These are phyloP conservation scores for Erebia aethiops DNA, from an alignment of 2,888 invertebrate genomes.

Conservation along the genomic window DNA sequence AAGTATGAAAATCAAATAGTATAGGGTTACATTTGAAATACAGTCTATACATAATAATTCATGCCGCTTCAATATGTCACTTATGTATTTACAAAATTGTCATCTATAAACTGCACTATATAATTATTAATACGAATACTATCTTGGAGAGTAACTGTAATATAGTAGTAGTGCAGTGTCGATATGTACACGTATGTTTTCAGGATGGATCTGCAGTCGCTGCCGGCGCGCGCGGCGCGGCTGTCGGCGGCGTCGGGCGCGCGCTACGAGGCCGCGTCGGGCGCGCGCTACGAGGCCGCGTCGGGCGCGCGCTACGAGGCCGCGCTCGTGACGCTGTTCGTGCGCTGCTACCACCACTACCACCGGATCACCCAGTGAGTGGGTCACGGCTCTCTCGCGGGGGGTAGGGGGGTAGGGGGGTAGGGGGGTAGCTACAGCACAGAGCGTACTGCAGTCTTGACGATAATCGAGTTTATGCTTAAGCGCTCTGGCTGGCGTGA, in stretches of 20 bases:
- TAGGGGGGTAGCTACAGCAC: neutral
- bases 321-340: slow-evolving; percentile 49
- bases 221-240: slow-evolving; percentile 51
- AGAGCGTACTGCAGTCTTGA: neutral
- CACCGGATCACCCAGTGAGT: slow-evolving; percentile 58
- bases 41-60: too few relatives aligned
- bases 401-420: too few relatives aligned
- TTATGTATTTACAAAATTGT: too few relatives aligned
- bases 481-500: neutral
- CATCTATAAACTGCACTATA: too few relatives aligned
- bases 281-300: slow-evolving; percentile 40
- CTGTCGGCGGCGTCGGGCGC: slow-evolving; percentile 29
- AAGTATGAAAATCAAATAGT: too few relatives aligned
- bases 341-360: slow-evolving; percentile 60
- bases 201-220: slow-evolving; percentile 57
- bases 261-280: slow-evolving; percentile 46
- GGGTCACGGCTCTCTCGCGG: neutral
- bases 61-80: too few relatives aligned
- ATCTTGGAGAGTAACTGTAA: too few relatives aligned
- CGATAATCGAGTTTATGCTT: too few relatives aligned
- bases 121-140: too few relatives aligned
- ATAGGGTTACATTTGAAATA: too few relatives aligned
- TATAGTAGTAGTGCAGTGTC: too few relatives aligned
- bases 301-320: slow-evolving; percentile 40
- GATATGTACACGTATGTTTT: slow-evolving; percentile 31